Percentiles rank a stretch among this genome's conserved stretches.
These are phyloP conservation scores for Fulmarus glacialis DNA, from an alignment of 2,113 vertebrate species.

Conservation along the genomic window DNA sequence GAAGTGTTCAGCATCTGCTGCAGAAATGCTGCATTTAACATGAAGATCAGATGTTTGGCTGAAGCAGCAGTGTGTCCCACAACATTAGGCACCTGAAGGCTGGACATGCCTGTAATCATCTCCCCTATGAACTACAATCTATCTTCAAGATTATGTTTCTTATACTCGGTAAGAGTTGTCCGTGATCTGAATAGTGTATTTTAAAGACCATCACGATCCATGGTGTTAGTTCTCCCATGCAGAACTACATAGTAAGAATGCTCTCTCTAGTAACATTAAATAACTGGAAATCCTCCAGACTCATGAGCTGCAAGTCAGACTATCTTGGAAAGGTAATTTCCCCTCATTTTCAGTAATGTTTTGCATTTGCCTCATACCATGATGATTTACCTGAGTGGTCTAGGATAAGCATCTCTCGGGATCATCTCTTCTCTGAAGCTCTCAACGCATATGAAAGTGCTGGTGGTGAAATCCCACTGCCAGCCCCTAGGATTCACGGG, in stretches of 20 bases:
- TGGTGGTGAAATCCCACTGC: constrained; percentile 6
- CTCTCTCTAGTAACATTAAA: neutral
- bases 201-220: neutral
- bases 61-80: neutral
- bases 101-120: neutral
- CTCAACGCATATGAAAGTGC: neutral
- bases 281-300: neutral
- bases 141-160: neutral
- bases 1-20: neutral
- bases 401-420: constrained; percentile 3
- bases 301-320: neutral
- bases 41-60: neutral
- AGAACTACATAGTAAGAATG: neutral
- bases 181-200: neutral
- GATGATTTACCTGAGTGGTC: constrained; percentile 17
- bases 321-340: neutral
- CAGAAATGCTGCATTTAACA: neutral
- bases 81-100: neutral
- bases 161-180: neutral
- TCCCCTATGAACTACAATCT: neutral
- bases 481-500: neutral
- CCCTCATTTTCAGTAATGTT: neutral
- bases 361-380: neutral
- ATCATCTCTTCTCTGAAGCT: constrained; percentile 32
- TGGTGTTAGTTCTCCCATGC: neutral